Evolutionary conservation across 2,888 invertebrate species (phyloP).

Genomic region (Drosophila parthenogenetica): DNA sequence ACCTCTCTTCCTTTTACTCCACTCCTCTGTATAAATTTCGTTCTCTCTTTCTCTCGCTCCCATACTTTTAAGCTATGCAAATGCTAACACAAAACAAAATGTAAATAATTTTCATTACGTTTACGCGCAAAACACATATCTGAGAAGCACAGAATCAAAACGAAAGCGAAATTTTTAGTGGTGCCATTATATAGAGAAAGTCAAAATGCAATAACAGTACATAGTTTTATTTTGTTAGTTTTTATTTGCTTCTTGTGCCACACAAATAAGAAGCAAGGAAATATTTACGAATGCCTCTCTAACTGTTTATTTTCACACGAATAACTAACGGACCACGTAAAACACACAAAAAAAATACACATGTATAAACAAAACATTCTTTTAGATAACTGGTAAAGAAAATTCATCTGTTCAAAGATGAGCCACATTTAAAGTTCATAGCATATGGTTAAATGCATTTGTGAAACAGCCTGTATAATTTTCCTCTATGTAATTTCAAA

Average conservation of each 20-base stretch:
- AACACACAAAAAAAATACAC: too few relatives aligned
- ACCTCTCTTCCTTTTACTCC: not conserved
- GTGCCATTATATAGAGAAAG: constrained; percentile 23
- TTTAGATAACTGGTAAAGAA: too few relatives aligned
- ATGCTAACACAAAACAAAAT: constrained; percentile 53
- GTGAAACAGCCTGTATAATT: not conserved
- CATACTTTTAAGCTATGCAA: constrained; percentile 23
- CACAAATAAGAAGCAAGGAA: not conserved
- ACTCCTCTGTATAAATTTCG: not conserved
- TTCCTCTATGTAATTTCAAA: not conserved
- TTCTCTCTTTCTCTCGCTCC: constrained; percentile 2
- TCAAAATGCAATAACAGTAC: constrained; percentile 4
- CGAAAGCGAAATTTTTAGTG: constrained; percentile 40
- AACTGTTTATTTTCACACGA: too few relatives aligned
- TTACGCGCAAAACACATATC: constrained; percentile 30
- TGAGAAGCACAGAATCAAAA: constrained; percentile 32
- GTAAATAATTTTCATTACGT: constrained; percentile 49
- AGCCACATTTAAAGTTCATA: too few relatives aligned
- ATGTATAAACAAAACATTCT: too few relatives aligned
- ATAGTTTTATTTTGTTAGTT: not conserved
- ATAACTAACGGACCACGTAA: too few relatives aligned
- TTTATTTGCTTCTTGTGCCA: not conserved
- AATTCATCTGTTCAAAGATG: too few relatives aligned
- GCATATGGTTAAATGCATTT: too few relatives aligned
- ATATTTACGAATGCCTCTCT: too few relatives aligned